Conservation (phyloP, 1,140 invertebrate species). For the Zaprionus capensis region DNA sequence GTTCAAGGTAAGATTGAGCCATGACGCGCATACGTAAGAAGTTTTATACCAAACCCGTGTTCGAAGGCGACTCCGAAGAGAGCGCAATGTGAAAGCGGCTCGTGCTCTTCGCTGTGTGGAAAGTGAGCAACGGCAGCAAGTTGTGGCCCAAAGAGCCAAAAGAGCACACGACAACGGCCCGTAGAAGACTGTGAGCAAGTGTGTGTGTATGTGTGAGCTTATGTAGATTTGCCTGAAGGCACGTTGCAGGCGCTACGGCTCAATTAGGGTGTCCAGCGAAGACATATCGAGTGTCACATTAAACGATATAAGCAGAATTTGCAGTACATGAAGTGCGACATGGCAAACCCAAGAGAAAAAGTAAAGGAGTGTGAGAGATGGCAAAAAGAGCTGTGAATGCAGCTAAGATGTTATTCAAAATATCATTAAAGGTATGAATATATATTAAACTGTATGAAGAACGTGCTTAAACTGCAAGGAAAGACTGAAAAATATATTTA, state of each 20-base stretch:
- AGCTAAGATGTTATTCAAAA: background rate
- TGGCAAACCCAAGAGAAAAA: background rate
- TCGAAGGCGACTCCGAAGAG: conserved; percentile 38
- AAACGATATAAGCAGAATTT: conserved; percentile 21
- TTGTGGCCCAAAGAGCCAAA: conserved; percentile 41
- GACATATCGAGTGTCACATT: conserved; percentile 54
- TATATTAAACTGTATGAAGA: background rate
- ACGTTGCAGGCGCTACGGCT: conserved; percentile 48
- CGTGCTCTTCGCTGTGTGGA: conserved; percentile 65
- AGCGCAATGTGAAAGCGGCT: conserved; percentile 67
- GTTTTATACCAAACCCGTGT: conserved; percentile 76
- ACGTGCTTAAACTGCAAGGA: background rate
- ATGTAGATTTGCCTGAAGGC: conserved; percentile 19
- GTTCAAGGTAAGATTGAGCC: conserved; percentile 84
- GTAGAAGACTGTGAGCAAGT: background rate
- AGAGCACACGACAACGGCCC: conserved; percentile 24
- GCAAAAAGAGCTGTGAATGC: background rate
- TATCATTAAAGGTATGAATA: background rate
- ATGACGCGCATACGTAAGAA: conserved; percentile 84
- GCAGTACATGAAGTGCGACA: conserved; percentile 4
- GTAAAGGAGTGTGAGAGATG: background rate
- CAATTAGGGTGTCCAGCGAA: conserved; percentile 71
- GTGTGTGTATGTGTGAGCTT: background rate
- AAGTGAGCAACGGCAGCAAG: conserved; percentile 50
- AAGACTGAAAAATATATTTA: too few species aligned